These are phyloP conservation scores for Panthera uncia DNA, from an alignment of 2,113 vertebrate genomes.

Conservation along the genomic window DNA sequence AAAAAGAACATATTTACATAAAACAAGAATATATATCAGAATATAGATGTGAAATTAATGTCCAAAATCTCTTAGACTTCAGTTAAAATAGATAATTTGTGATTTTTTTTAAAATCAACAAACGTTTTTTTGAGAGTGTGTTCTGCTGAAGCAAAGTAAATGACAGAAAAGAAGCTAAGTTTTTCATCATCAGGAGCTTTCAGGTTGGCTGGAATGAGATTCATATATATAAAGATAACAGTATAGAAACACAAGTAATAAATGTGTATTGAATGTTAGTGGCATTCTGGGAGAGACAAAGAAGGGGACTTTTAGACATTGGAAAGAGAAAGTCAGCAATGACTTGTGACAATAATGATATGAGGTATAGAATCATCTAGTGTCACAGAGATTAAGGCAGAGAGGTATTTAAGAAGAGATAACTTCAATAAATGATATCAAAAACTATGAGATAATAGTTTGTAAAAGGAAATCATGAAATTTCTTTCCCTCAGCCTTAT, in stretches of 20 bases:
- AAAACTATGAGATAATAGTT: constrained; percentile 5
- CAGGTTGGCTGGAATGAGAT: constrained; percentile 8
- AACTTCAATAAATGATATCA: not conserved
- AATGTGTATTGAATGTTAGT: not conserved
- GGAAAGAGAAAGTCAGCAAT: not conserved
- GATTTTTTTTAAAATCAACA: constrained; percentile 19
- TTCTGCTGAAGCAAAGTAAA: constrained; percentile 1
- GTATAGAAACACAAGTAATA: not conserved
- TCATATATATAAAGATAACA: not conserved
- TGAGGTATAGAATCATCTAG: not conserved
- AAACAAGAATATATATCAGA: not conserved
- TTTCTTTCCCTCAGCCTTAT: constrained; percentile 89
- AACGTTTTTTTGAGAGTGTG: not conserved
- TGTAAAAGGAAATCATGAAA: constrained; percentile 33
- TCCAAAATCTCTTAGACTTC: not conserved
- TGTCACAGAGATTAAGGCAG: not conserved
- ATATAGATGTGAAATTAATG: constrained; percentile 53
- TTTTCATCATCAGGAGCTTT: constrained; percentile 16
- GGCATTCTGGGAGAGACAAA: constrained; percentile 21
- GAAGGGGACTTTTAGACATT: not conserved
- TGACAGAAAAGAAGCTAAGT: not conserved
- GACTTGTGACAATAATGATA: not conserved
- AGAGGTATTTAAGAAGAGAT: constrained; percentile 21
- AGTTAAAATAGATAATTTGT: constrained; percentile 33
- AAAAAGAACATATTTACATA: constrained; percentile 13